phyloP scores from a whole-genome alignment of 2,113 vertebrate species.

The Pterocles gutturalis region DNA sequence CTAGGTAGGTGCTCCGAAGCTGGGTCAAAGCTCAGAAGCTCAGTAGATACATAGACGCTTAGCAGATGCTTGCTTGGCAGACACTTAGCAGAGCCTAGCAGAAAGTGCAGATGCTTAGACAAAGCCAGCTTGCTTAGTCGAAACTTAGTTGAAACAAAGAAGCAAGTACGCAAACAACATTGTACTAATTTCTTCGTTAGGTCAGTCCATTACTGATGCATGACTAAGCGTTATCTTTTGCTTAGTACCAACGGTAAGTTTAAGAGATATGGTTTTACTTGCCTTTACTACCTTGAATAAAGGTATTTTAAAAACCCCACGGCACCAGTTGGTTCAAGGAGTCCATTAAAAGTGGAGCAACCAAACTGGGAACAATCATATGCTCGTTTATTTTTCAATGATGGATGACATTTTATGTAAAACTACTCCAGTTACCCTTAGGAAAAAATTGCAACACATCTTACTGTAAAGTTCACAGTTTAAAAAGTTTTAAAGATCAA shows the following conservation, averaged over 20 bases:
- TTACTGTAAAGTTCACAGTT: background rate
- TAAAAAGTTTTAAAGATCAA: background rate
- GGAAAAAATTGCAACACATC: background rate
- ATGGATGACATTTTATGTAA: background rate
- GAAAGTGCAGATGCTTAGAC: background rate
- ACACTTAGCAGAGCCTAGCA: no score
- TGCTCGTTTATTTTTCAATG: background rate
- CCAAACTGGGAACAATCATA: background rate
- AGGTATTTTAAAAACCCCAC: background rate
- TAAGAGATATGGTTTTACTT: background rate
- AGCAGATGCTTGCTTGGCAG: no score
- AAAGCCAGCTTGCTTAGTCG: no score
- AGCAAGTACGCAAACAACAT: background rate
- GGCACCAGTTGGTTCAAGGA: background rate
- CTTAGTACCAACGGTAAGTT: background rate
- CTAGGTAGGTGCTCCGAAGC: no score
- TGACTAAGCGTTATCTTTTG: background rate
- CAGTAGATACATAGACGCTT: no score
- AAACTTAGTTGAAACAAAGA: background rate
- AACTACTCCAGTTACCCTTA: background rate
- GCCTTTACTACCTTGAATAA: background rate
- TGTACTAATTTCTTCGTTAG: background rate
- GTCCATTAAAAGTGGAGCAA: background rate
- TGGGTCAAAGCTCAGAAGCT: no score
- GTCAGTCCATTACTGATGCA: background rate